Conservation (phyloP, 1,140 invertebrate genomes). For the Pseudobourletiella spinata region DNA sequence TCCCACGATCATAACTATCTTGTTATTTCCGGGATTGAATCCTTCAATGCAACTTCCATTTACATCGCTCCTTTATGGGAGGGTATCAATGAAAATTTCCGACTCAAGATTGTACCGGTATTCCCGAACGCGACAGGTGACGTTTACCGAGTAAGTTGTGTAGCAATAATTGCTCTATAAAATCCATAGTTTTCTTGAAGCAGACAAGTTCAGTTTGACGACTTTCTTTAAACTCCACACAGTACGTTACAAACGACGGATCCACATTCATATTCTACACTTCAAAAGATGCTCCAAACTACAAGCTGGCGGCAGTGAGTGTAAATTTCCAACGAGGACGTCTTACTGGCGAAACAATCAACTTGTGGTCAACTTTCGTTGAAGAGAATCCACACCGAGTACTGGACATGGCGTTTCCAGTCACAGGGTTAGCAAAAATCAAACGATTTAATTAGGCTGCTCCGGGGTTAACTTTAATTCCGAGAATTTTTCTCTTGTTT, state of each 20-base stretch:
- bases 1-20: conserved; percentile 6
- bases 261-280: conserved; percentile 76
- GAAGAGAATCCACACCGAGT: not conserved
- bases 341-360: not conserved
- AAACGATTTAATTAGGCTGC: not conserved
- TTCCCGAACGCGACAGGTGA: not conserved
- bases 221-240: conserved; percentile 37
- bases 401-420: not conserved
- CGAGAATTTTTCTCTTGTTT: not conserved
- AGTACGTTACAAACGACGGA: conserved; percentile 87
- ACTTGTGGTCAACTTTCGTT: not conserved
- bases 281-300: conserved; percentile 89
- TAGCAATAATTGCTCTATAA: not conserved
- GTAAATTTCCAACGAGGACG: conserved; percentile 45
- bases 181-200: not conserved
- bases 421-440: not conserved
- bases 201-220: not conserved
- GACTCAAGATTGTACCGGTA: not conserved
- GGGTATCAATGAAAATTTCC: not conserved
- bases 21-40: not conserved
- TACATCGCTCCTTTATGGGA: not conserved
- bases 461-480: not conserved
- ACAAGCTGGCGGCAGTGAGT: conserved; percentile 77
- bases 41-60: not conserved
- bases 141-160: not conserved